A percentile compares a stretch with the other conserved stretches of the same genome.
Evolutionary conservation across 2,888 invertebrate genomes (phyloP).

Genomic region (Helleia helle): DNA sequence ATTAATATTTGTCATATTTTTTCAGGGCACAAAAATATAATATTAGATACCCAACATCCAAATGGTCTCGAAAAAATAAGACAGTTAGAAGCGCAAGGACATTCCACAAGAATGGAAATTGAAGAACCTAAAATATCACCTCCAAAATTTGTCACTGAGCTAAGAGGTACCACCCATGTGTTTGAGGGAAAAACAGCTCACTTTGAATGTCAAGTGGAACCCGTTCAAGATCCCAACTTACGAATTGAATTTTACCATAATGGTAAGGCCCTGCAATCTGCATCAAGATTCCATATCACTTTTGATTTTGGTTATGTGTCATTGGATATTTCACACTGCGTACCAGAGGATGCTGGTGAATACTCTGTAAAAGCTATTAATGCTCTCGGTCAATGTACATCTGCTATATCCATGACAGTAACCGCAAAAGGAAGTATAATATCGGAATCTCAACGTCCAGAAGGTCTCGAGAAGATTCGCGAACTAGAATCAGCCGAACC

Average conservation of each 20-base stretch:
- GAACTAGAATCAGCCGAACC: constrained; percentile 88
- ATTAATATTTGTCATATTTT: too few relatives aligned
- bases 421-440: constrained; percentile 89
- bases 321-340: constrained; percentile 93
- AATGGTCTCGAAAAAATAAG: constrained; percentile 93
- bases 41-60: constrained; percentile 93
- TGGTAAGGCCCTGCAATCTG: constrained; percentile 92
- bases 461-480: constrained; percentile 92
- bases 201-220: constrained; percentile 95
- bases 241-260: constrained; percentile 94
- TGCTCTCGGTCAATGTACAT: constrained; percentile 90
- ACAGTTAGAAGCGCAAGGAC: constrained; percentile 91
- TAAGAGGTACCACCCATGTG: constrained; percentile 89
- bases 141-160: constrained; percentile 89
- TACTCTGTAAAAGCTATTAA: constrained; percentile 95
- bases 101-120: constrained; percentile 84
- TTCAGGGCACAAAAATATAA: constrained; percentile 85
- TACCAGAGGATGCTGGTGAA: constrained; percentile 96
- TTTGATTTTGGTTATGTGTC: constrained; percentile 99
- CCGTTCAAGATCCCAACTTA: constrained; percentile 91
- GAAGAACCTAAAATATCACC: constrained; percentile 86
- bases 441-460: constrained; percentile 93
- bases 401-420: constrained; percentile 86
- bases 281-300: constrained; percentile 93
- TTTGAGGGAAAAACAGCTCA: constrained; percentile 95